These are phyloP conservation scores for Cyprinella venusta DNA, from an alignment of 2,797 vertebrate species.

Conservation along the genomic window DNA sequence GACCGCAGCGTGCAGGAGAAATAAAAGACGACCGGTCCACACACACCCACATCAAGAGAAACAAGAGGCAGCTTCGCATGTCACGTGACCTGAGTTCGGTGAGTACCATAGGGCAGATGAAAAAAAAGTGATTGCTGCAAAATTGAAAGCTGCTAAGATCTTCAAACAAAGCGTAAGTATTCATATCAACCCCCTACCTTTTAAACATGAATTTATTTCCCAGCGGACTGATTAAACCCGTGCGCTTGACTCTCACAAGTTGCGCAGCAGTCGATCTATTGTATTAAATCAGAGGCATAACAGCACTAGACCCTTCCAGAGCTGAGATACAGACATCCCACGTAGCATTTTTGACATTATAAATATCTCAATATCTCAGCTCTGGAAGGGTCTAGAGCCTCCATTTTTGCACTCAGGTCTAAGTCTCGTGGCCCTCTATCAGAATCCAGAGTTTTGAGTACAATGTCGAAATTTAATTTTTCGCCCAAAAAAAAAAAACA, in stretches of 20 bases:
- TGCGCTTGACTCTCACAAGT: neutral
- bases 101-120: neutral
- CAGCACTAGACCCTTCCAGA: too few relatives aligned
- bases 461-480: too few relatives aligned
- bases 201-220: conserved; percentile 1
- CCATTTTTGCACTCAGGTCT: too few relatives aligned
- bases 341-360: too few relatives aligned
- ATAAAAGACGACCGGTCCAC: neutral
- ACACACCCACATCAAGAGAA: neutral
- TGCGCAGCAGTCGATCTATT: neutral
- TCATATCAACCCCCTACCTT: neutral
- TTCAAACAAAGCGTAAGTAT: neutral
- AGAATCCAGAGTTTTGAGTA: too few relatives aligned
- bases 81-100: neutral
- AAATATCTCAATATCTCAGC: too few relatives aligned
- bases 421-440: too few relatives aligned
- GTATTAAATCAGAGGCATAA: neutral
- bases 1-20: neutral
- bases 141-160: neutral
- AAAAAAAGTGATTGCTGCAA: neutral
- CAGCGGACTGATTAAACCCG: neutral
- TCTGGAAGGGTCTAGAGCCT: too few relatives aligned
- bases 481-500: too few relatives aligned
- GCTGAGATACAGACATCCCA: too few relatives aligned
- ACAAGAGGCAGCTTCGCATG: neutral